Evolutionary conservation across 2,888 invertebrate species (phyloP), one percentile per base, ranked within the genome.

Genomic region (Ophion ventricosus): DNA sequence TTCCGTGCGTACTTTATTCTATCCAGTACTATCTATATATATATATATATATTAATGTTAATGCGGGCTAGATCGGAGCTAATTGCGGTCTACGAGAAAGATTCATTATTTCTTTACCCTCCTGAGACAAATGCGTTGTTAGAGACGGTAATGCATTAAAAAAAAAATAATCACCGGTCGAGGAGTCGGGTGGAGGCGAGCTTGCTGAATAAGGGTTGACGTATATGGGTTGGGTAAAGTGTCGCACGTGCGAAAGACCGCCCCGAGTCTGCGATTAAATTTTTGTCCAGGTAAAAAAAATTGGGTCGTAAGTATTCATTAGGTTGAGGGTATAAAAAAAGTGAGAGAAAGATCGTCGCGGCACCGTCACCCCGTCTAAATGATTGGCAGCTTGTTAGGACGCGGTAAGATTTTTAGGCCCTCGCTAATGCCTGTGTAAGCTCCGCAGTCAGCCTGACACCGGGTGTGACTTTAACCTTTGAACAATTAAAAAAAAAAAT

Each of bases 281-380:
- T 83, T 80, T 73, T 43, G 67, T 69, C 14, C 66, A 23, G 49
- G 20, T 64, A 59, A 75, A 54, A 81, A 76, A 76, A 81, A 54
- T 63, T 20, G 64, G 14, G 76, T 76, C 80, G 76, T 83, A 83
- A 83, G 83, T 83, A 83, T 83, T 83, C 83, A 80, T 83, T 83
- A 80, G 80, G 26, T 72, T 77, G 80, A 20, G 64, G 72, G 76
- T 79, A 70, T 76, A 49, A 26, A 80, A 57, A 57, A 75, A 54
- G 61, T 57, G 43, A 70, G 59, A 63, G 56, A 66, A 56, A 29
- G 54, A n/a, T 35, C 35, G 64, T 78, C 63, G 43, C 43, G 40
- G 17, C 61, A 26, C 49, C 56, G 57, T 70, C 63, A 49, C 59
- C 17, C 59, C 70, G 54, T 56, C 66, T 83, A 76, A 83, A 80